Conservation (phyloP, 1,140 invertebrate genomes). For the Helicoverpa zea region DNA sequence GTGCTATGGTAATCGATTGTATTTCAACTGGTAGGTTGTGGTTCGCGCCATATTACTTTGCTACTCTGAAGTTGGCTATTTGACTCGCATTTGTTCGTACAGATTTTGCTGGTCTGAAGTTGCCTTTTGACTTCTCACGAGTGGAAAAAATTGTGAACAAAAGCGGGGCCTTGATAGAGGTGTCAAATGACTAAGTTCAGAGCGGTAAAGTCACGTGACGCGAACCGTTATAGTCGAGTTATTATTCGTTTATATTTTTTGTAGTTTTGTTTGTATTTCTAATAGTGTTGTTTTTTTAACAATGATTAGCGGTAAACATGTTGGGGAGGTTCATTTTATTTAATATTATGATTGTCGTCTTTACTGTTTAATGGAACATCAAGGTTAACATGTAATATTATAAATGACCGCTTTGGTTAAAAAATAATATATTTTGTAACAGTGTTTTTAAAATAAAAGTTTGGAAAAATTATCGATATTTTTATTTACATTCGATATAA, state of each 20-base stretch:
- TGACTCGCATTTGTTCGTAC: too few species aligned
- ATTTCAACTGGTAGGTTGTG: slow-evolving; percentile 55
- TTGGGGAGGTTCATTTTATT: slow-evolving; percentile 2
- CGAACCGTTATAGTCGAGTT: slow-evolving; percentile 24
- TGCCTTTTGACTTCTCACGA: too few species aligned
- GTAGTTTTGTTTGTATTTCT: slow-evolving; percentile 37
- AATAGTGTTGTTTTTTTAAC: slow-evolving; percentile 21
- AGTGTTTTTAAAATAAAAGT: slow-evolving; percentile 30
- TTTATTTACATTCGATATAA: slow-evolving; percentile 33
- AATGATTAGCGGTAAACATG: slow-evolving; percentile 5
- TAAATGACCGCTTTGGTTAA: slow-evolving; percentile 10
- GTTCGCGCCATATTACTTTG: not conserved
- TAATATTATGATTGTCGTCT: slow-evolving; percentile 21
- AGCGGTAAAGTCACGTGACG: too few species aligned
- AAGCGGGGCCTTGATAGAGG: too few species aligned
- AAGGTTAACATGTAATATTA: slow-evolving; percentile 29
- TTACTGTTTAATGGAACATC: not conserved
- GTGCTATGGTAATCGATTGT: slow-evolving; percentile 50
- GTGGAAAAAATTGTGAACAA: too few species aligned
- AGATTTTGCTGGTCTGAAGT: too few species aligned
- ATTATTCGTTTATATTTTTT: slow-evolving; percentile 49
- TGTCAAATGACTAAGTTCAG: too few species aligned
- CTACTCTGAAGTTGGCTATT: too few species aligned
- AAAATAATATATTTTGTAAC: slow-evolving; percentile 28
- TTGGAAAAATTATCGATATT: not conserved